Evolutionary conservation across 2,113 vertebrate genomes (phyloP).

Genomic region (Patagioenas fasciata): DNA sequence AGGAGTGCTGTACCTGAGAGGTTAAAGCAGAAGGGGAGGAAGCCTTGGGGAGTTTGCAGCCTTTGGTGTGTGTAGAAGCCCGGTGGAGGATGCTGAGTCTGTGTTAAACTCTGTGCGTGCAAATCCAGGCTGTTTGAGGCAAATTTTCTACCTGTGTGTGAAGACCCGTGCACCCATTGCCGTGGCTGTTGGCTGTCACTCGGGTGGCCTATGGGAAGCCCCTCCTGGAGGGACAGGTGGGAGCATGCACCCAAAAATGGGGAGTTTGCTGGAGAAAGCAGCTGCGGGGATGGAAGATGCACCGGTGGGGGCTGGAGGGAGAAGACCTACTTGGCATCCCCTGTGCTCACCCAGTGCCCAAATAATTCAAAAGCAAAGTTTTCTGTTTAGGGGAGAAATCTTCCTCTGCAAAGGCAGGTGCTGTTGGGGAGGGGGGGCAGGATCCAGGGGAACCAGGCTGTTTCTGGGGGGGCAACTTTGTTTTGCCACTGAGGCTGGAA

Average conservation of each 20-base stretch:
- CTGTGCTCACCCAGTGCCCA: background rate
- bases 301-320: background rate
- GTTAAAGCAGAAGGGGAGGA: background rate
- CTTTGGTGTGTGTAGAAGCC: background rate
- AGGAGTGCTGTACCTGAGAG: background rate
- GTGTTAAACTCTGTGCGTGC: background rate
- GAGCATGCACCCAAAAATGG: fast-evolving
- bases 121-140: background rate
- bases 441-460: background rate
- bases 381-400: background rate
- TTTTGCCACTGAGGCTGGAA: background rate
- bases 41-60: background rate
- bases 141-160: background rate
- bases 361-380: background rate
- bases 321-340: background rate
- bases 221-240: background rate
- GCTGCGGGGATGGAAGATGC: background rate
- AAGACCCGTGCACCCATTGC: fast-evolving
- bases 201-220: background rate
- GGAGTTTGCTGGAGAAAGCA: background rate
- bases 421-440: background rate
- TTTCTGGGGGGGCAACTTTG: background rate
- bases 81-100: background rate
- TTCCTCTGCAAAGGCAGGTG: background rate
- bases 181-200: background rate